Evolutionary conservation across 2,888 invertebrate genomes (phyloP), one percentile per base, ranked within the genome.

Genomic region (Caradrina clavipalpis): DNA sequence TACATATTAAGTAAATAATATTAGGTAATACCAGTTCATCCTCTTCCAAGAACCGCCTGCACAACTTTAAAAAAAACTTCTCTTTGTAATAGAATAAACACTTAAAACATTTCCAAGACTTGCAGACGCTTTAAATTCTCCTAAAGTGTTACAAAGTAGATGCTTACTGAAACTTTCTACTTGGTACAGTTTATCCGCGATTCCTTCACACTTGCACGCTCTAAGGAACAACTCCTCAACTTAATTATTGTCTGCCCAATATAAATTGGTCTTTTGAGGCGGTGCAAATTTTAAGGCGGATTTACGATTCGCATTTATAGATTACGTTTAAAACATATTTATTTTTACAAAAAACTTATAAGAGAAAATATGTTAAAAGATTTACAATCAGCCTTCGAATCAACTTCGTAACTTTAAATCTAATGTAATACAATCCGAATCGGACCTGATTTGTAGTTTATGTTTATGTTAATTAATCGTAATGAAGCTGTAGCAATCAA

Each of bases 201-300:
- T 15, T 45, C 26, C 39, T 78, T 74, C 22, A 39, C 63, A 63
- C 45, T 79, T 45, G 54, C 61, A 45, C 66, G 60, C 8, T 66
- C 50, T 22, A 6, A 59, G 54, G 53, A 66, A 45, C 45, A 73
- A 80, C 54, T 83, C 77, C 47, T 15, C 26, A 69, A 78, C 66
- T 80, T 60, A 76, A 80, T 76, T 76, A 84, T 15, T 26, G n/a
- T 53, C 21, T 39, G 13, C 21, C 21, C n/a, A 51, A 51, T 51
- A 2, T 69, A 45, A 69, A 19, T 51, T 76, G 51, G 39, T 17
- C n/a, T 21, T 39, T 45, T 15, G 19, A 11, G 17, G 21, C 22
- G 19, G 8, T 21, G 13, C 10, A 31, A 26, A 35, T 47, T 55
- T 45, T 45, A 45, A 17, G 17, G 45, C 5, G 0, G 17, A 45